Base-by-base conservation (phyloP, 1,140 invertebrate genomes). In the Magallana gigas region DNA sequence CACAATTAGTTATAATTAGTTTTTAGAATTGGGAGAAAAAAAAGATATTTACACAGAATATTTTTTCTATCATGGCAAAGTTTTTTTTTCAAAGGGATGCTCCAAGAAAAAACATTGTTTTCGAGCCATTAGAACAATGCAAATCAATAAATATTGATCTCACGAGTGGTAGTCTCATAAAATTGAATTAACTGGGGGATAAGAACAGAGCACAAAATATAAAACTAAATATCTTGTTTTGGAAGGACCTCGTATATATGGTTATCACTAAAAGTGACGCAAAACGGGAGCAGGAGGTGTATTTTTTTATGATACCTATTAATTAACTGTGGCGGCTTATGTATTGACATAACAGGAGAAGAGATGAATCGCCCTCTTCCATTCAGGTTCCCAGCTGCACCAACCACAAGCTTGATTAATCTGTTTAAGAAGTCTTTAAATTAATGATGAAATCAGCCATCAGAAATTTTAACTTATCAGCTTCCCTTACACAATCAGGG, bases 381-480 rank as follows among this genome's bases (percentile, higher is more conserved):
- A 29, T 36, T 23, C 68, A 18, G 9, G 12, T 76, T 71, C 4
- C 36, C 18, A 36, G 18, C 68, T 76, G 23, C 23, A 76, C 23
- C 23, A 23, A 12, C 68, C 36, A 23, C 29, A 11, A 76, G 8
- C 23, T 76, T 29, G 23, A 76, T 29, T 76, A 76, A 64, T 64
- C 60, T 14, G 60, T 18, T 16, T 48, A 16, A 16, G 60, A 14
- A 64, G 60, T 36, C 68, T 36, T 76, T 76, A 76, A 29, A 76
- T 76, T 76, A 76, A 76, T 76, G 18, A 76, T 76, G 23, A 29
- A 76, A 29, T 76, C 68, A 76, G 23, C 68, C 36, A 48, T 76
- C 68, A 76, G 18, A 76, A 76, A 76, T 76, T 76, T 76, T 76
- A 76, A 76, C 68, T 76, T 76, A 76, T 76, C 68, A 76, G 36